Evolutionary conservation across 2,113 vertebrate species (phyloP).

Genomic region (Ranitomeya variabilis): DNA sequence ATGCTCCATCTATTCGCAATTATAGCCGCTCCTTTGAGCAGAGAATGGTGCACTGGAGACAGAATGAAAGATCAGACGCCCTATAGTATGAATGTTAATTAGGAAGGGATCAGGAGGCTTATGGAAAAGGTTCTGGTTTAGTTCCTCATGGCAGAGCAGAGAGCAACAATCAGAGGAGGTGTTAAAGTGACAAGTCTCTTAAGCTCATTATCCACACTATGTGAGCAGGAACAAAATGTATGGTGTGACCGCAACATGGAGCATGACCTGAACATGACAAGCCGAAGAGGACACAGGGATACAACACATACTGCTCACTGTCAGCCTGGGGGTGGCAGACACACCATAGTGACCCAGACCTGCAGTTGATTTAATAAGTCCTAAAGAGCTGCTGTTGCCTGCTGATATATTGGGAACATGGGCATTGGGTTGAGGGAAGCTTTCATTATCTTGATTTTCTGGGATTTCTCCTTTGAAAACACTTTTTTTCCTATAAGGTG

Average conservation of each 20-base stretch:
- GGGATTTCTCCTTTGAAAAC: neutral
- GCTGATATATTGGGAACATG: constrained; percentile 29
- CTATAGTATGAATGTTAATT: constrained; percentile 75
- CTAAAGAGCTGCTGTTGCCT: constrained; percentile 12
- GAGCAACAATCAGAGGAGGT: constrained; percentile 69
- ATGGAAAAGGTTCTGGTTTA: constrained; percentile 66
- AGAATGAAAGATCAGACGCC: constrained; percentile 49
- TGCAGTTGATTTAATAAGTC: constrained; percentile 43
- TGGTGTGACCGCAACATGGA: constrained; percentile 63
- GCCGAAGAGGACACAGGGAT: constrained; percentile 33
- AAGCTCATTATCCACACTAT: constrained; percentile 74
- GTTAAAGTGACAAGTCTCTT: constrained; percentile 67
- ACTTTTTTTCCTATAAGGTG: too few relatives aligned
- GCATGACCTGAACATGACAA: constrained; percentile 49
- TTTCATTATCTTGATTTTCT: neutral
- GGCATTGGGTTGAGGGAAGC: neutral
- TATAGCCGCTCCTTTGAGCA: constrained; percentile 41
- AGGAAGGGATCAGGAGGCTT: constrained; percentile 75
- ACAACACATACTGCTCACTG: neutral
- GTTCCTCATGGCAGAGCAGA: constrained; percentile 69
- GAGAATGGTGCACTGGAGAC: constrained; percentile 33
- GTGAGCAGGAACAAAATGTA: constrained; percentile 74
- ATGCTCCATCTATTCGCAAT: constrained; percentile 10
- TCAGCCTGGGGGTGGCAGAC: neutral
- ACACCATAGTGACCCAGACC: constrained; percentile 10